Conservation (phyloP, 2,888 invertebrate genomes). For the Melolontha melolontha region DNA sequence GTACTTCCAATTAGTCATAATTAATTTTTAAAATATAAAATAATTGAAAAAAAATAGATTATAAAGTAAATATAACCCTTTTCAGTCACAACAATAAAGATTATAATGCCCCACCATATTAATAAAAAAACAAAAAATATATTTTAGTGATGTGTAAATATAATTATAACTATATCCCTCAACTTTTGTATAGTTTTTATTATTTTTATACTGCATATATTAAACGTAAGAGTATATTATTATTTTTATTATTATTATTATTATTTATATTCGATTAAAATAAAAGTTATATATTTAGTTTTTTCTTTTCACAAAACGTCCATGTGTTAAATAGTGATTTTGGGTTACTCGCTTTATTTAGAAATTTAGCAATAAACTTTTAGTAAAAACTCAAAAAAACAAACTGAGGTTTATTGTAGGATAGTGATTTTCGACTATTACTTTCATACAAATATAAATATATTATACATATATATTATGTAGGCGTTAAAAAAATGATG, state of each 20-base stretch:
- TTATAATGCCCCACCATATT: neutral
- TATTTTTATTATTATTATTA: slow-evolving; percentile 21
- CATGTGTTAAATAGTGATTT: slow-evolving; percentile 5
- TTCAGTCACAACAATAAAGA: slow-evolving; percentile 23
- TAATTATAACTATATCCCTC: slow-evolving; percentile 15
- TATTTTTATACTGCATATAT: slow-evolving; percentile 32
- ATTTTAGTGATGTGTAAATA: slow-evolving; percentile 11
- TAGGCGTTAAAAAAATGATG: slow-evolving; percentile 30
- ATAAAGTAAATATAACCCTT: neutral
- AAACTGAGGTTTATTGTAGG: neutral
- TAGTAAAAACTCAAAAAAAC: neutral
- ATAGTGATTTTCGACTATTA: neutral
- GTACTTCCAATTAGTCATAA: neutral
- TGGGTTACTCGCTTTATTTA: slow-evolving; percentile 23
- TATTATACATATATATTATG: neutral
- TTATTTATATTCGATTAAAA: slow-evolving; percentile 12
- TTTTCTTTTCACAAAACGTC: slow-evolving; percentile 13
- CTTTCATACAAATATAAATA: neutral
- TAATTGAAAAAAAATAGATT: neutral
- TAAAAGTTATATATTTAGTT: neutral
- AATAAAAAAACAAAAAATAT: neutral
- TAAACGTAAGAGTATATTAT: slow-evolving; percentile 18
- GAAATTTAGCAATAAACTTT: slow-evolving; percentile 4
- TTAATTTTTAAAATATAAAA: neutral
- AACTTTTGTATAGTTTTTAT: slow-evolving; percentile 33